Base-by-base conservation (phyloP, 2,888 invertebrate species). In the Epinotia ramella region DNA sequence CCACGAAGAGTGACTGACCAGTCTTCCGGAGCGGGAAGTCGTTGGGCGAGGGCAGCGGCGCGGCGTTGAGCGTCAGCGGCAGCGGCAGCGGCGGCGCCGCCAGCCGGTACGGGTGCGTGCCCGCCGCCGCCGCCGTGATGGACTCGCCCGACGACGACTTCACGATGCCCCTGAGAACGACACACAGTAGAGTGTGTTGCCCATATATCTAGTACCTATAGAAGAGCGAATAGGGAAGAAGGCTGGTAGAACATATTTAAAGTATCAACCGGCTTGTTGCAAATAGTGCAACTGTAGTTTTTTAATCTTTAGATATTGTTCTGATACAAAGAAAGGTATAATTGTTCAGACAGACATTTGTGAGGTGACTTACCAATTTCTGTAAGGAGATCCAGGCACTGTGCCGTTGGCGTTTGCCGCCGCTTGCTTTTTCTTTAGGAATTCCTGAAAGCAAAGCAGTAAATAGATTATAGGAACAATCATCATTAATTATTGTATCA, bases 1-100 rank as follows among this genome's bases (percentile, higher is more conserved):
- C 3, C 13, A 24, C 20, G 20, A 7, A 20, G 28, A 24, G 11
- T 16, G 40, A 85, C 95, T 91, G 93, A 99, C 99, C 99, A 95
- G 99, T 99, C 96, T 99, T 99, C 84, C 99, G 93, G 63, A 99
- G 96, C 69, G 99, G 99, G 93, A 98, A 99, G 95, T 99, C 99
- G 78, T 92, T 88, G 78, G 91, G 87, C 73, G 93, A 87, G 79
- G 90, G 84, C 75, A 88, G 93, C 81, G 89, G 89, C 59, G 87
- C 84, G 44, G 92, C 88, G 86, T 84, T 87, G 68, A 91, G 86
- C 24, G 88, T 85, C 2, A 53, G 53, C 53, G 46, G 46, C 79
- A 90, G 83, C 74, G 92, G 95, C 56, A 89, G 95, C 80, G 96
- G 94, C n/a, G 73, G 92, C 81, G 96, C 96, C 62, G 96, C 96